Conservation (phyloP, 2,888 invertebrate genomes). For the Callyntrura guangdongensis region DNA sequence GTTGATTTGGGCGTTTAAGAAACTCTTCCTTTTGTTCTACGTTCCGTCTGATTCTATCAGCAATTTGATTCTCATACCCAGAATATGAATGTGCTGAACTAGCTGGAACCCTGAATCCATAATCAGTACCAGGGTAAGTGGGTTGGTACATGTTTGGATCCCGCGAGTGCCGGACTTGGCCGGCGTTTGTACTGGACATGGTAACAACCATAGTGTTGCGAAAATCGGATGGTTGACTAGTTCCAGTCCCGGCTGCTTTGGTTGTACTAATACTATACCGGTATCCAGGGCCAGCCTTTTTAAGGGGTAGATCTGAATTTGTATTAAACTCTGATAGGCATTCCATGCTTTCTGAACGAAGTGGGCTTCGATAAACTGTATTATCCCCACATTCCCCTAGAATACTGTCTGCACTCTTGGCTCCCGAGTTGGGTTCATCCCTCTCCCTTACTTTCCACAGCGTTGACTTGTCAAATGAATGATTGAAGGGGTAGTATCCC, state of each 20-base stretch:
- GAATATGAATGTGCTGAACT: slow-evolving; percentile 64
- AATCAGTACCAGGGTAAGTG: slow-evolving; percentile 28
- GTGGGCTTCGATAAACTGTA: slow-evolving; percentile 74
- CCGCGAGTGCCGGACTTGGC: slow-evolving; percentile 60
- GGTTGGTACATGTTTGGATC: slow-evolving; percentile 19
- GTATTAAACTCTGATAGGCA: slow-evolving; percentile 78
- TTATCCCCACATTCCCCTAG: slow-evolving; percentile 75
- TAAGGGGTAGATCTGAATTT: slow-evolving; percentile 74
- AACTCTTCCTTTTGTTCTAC: slow-evolving; percentile 97
- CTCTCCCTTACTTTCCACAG: slow-evolving; percentile 82
- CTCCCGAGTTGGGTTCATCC: slow-evolving; percentile 82
- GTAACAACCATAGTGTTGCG: slow-evolving; percentile 82
- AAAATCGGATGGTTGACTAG: slow-evolving; percentile 77
- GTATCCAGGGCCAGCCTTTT: slow-evolving; percentile 83
- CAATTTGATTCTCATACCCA: slow-evolving; percentile 85
- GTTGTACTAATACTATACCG: slow-evolving; percentile 83
- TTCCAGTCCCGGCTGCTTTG: slow-evolving; percentile 83
- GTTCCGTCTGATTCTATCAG: slow-evolving; percentile 90
- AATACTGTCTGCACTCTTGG: slow-evolving; percentile 84
- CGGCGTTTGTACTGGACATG: slow-evolving; percentile 80
- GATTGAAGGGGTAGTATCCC: slow-evolving; percentile 85
- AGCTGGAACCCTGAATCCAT: slow-evolving; percentile 20
- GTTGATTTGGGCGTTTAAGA: slow-evolving; percentile 89
- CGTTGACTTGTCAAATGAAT: slow-evolving; percentile 73
- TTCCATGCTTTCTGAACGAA: slow-evolving; percentile 84